Conservation (phyloP, 2,888 invertebrate species). For the Stenodema calcarata region DNA sequence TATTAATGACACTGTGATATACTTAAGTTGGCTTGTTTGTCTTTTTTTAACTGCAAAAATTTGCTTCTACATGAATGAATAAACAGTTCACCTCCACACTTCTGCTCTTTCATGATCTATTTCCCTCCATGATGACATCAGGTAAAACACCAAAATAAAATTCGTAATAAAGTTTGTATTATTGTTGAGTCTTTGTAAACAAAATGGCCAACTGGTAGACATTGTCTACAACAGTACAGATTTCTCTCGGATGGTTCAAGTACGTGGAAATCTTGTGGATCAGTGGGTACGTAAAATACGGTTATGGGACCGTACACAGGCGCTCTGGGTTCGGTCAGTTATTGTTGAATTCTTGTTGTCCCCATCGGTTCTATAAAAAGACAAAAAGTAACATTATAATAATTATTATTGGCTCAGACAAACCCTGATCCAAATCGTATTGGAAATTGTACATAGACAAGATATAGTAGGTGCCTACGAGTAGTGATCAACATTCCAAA, state of each 20-base stretch:
- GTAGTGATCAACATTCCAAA: too few species aligned
- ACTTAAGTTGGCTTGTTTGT: background rate
- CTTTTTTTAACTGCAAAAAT: background rate
- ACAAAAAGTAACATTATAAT: slow-evolving; percentile 41
- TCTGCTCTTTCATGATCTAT: background rate
- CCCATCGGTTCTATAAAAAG: slow-evolving; percentile 73
- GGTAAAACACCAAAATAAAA: background rate
- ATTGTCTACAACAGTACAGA: background rate
- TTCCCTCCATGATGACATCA: background rate
- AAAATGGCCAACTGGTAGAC: background rate
- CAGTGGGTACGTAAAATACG: background rate
- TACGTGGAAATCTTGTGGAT: background rate
- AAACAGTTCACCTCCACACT: background rate
- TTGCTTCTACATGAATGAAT: background rate
- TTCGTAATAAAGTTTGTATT: background rate
- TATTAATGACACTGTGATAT: background rate
- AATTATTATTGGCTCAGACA: background rate
- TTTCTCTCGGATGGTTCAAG: background rate
- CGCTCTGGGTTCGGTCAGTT: background rate
- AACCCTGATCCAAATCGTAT: background rate
- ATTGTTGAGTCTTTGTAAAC: background rate
- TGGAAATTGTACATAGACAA: background rate
- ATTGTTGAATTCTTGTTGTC: slow-evolving; percentile 65
- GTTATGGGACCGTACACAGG: background rate
- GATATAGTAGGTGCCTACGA: too few species aligned